Conservation (phyloP, 1,140 invertebrate species). For the Neodiprion pinetum region DNA sequence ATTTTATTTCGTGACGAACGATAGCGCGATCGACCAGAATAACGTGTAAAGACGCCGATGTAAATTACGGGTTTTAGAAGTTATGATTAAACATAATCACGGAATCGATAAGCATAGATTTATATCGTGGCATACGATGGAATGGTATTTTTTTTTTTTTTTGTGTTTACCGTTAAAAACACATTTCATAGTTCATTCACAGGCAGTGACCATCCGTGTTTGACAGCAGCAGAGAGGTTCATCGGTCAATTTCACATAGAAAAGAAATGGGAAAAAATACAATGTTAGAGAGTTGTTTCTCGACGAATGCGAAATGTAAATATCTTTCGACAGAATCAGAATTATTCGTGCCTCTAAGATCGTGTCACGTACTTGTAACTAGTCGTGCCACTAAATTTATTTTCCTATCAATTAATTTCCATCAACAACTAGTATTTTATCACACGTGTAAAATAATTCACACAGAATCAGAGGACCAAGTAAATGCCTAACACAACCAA, state of each 20-base stretch:
- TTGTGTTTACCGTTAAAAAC: constrained; percentile 37
- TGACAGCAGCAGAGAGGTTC: constrained; percentile 60
- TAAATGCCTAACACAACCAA: constrained; percentile 50
- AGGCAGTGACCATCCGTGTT: constrained; percentile 59
- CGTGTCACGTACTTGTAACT: constrained; percentile 11
- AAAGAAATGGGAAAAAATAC: constrained; percentile 62
- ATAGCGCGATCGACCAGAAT: constrained; percentile 5
- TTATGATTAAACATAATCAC: constrained; percentile 21
- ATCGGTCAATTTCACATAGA: constrained; percentile 64
- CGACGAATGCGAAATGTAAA: constrained; percentile 1
- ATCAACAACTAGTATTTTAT: too few relatives aligned
- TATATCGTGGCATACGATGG: not conserved
- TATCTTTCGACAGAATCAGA: constrained; percentile 6
- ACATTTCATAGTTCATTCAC: constrained; percentile 42
- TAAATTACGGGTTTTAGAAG: constrained; percentile 14
- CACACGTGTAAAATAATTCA: too few relatives aligned
- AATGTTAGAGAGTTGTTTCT: constrained; percentile 54
- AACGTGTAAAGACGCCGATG: not conserved
- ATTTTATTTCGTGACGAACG: constrained; percentile 3
- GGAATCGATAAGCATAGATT: constrained; percentile 17
- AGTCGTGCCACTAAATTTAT: not conserved
- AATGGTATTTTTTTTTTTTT: constrained; percentile 19
- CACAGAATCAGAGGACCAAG: constrained; percentile 43
- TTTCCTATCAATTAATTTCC: too few relatives aligned
- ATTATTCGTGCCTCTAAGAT: constrained; percentile 12